Conservation (phyloP, 1,140 invertebrate species). For the Tyrophagus putrescentiae region DNA sequence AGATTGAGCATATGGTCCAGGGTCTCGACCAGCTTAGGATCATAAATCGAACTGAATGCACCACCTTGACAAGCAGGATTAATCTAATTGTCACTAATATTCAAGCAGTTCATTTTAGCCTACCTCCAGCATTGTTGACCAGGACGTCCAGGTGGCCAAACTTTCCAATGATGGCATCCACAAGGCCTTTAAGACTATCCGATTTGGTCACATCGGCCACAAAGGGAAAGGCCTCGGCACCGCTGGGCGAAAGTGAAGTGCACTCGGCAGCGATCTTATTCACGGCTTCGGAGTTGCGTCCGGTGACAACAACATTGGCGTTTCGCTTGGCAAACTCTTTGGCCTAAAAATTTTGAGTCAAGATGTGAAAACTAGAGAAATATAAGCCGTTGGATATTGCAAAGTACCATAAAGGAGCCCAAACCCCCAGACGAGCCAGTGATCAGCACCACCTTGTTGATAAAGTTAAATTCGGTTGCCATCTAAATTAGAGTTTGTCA, state of each 20-base stretch:
- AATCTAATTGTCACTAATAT: too few species aligned
- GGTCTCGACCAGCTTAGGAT: not conserved
- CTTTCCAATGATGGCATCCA: conserved; percentile 66
- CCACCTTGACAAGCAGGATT: too few species aligned
- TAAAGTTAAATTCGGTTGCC: not conserved
- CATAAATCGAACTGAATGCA: conserved; percentile 9
- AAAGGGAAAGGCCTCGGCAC: conserved; percentile 29
- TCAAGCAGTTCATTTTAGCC: too few species aligned
- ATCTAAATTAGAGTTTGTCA: not conserved
- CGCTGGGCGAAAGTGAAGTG: not conserved
- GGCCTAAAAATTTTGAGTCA: too few species aligned
- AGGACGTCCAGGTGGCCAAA: conserved; percentile 55
- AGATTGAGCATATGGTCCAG: conserved; percentile 15
- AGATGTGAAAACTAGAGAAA: too few species aligned
- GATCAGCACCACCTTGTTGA: conserved; percentile 12
- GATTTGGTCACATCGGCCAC: conserved; percentile 84
- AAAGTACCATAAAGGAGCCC: conserved; percentile 2
- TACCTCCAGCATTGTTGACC: conserved; percentile 24
- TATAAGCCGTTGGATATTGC: too few species aligned
- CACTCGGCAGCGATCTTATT: conserved; percentile 2
- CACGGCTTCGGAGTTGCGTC: conserved; percentile 52
- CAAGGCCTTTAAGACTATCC: conserved; percentile 58
- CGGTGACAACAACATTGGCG: conserved; percentile 52
- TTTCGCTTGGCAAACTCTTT: conserved; percentile 51
- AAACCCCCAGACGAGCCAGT: conserved; percentile 19